Evolutionary conservation across 1,140 invertebrate genomes (phyloP).

Genomic region (Trichomalopsis sarcophagae): DNA sequence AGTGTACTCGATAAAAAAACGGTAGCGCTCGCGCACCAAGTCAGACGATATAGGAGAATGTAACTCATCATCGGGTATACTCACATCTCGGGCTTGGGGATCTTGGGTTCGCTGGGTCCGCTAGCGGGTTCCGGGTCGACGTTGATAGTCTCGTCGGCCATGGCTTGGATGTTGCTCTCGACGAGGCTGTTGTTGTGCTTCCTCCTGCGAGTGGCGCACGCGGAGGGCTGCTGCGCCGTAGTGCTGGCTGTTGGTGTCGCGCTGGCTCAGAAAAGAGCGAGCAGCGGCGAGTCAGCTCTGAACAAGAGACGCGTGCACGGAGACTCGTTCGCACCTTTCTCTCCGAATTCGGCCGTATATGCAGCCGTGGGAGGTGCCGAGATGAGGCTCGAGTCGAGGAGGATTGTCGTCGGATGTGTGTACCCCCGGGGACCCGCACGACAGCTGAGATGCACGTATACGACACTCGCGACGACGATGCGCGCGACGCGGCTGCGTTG

Average conservation of each 20-base stretch:
- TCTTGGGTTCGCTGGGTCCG: slow-evolving; percentile 2
- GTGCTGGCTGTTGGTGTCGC: neutral
- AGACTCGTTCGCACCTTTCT: neutral
- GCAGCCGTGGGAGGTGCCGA: too few species aligned
- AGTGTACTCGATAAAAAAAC: neutral
- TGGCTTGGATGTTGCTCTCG: neutral
- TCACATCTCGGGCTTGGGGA: slow-evolving; percentile 14
- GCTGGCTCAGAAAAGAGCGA: too few species aligned
- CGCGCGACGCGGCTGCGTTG: too few species aligned
- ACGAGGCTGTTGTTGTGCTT: neutral
- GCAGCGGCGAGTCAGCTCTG: too few species aligned
- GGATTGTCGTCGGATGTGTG: too few species aligned
- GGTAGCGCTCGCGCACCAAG: too few species aligned
- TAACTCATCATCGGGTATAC: neutral
- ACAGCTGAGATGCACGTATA: neutral
- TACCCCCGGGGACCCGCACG: too few species aligned
- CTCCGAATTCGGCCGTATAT: slow-evolving; percentile 3
- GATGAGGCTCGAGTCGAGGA: too few species aligned
- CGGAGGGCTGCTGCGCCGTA: slow-evolving; percentile 2
- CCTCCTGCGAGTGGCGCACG: slow-evolving; percentile 2
- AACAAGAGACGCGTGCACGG: too few species aligned
- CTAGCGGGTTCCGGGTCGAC: neutral
- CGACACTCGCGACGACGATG: neutral
- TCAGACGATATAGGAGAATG: too few species aligned
- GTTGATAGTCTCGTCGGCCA: slow-evolving; percentile 30